phyloP scores from a whole-genome alignment of 2,797 vertebrate genomes.

The Phoeniculus purpureus region DNA sequence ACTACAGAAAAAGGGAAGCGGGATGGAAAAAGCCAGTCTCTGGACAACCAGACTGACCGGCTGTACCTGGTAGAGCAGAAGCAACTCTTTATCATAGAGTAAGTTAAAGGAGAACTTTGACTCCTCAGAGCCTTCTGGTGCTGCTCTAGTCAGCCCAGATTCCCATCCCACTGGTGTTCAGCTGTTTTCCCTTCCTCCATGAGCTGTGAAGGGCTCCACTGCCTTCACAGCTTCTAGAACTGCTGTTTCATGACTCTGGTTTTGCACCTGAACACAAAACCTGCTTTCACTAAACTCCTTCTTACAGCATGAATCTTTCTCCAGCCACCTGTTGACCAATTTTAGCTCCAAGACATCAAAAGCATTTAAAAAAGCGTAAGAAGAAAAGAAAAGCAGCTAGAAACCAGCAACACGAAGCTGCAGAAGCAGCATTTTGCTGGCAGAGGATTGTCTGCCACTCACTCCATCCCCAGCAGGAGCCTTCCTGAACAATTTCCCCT shows the following conservation, averaged over 20 bases:
- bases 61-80: neutral
- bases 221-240: too few species aligned
- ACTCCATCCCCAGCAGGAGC: slow-evolving; percentile 35
- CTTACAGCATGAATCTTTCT: neutral
- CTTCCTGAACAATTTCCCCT: slow-evolving; percentile 53
- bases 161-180: neutral
- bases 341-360: neutral
- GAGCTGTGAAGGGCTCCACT: neutral
- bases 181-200: neutral
- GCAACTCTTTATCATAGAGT: rapidly evolving
- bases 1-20: neutral
- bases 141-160: neutral
- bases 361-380: neutral
- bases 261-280: neutral
- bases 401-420: neutral
- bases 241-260: too few species aligned
- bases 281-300: neutral
- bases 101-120: too few species aligned
- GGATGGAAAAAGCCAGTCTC: neutral
- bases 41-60: slow-evolving; percentile 15
- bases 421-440: neutral
- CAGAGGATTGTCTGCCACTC: neutral
- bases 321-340: neutral
- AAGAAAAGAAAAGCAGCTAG: neutral
- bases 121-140: neutral